Conservation (phyloP, 2,797 vertebrate genomes). For the Eleutherodactylus coqui region DNA sequence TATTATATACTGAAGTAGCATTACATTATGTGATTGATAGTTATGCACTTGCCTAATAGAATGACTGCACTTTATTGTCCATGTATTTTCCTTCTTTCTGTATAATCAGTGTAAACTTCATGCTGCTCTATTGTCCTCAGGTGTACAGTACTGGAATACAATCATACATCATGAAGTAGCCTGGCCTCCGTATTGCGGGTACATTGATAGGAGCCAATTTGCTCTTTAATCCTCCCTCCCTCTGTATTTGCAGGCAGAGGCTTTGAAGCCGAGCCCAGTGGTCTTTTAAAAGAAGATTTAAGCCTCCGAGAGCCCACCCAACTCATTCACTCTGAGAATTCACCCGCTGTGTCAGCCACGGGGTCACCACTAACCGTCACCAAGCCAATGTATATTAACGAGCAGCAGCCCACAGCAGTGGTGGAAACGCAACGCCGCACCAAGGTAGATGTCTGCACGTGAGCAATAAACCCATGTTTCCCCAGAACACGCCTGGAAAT, state of each 20-base stretch:
- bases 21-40: neutral
- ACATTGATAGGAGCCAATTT: neutral
- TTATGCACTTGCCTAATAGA: neutral
- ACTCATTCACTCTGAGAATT: constrained; percentile 68
- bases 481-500: neutral
- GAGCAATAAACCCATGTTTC: neutral
- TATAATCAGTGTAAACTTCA: neutral
- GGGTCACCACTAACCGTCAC: constrained; percentile 71
- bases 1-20: neutral
- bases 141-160: neutral
- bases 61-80: neutral
- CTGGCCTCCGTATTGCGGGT: neutral
- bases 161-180: neutral
- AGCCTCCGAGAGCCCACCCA: constrained; percentile 73
- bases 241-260: constrained; percentile 70
- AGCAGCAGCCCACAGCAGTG: constrained; percentile 85
- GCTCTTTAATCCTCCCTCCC: neutral
- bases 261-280: constrained; percentile 77
- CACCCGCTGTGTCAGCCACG: constrained; percentile 70
- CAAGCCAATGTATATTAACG: constrained; percentile 81
- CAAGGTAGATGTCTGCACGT: constrained; percentile 79
- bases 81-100: neutral
- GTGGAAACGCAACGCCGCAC: constrained; percentile 82
- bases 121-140: neutral
- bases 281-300: constrained; percentile 81